Conservation (phyloP, 2,113 vertebrate genomes). For the Xiphorhynchus elegans region DNA sequence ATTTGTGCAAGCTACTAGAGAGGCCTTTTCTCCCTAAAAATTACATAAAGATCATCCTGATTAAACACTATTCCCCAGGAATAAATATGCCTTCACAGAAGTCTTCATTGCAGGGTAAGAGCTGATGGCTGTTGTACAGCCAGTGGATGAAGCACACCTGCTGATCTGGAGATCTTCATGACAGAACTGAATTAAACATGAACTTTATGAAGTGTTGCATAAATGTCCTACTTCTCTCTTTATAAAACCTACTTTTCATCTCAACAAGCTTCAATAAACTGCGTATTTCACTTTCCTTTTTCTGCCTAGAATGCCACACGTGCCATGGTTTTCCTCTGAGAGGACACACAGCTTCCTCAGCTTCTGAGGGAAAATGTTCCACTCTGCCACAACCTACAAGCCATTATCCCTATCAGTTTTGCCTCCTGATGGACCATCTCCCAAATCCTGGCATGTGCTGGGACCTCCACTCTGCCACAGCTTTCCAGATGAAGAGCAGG, state of each 20-base stretch:
- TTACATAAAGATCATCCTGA: neutral
- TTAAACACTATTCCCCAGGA: neutral
- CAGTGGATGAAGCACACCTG: neutral
- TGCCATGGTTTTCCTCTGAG: neutral
- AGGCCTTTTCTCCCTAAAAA: neutral
- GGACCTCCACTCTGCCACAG: neutral
- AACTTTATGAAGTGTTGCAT: neutral
- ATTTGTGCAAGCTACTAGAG: neutral
- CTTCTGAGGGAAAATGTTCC: neutral
- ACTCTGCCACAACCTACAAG: neutral
- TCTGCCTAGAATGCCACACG: neutral
- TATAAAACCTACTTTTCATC: neutral
- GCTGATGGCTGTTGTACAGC: neutral
- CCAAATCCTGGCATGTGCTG: neutral
- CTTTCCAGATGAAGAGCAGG: neutral
- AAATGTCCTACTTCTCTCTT: neutral
- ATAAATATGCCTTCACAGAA: neutral
- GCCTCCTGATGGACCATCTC: neutral
- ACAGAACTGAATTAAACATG: neutral
- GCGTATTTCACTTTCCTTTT: neutral
- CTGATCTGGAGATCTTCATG: neutral
- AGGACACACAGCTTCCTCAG: neutral
- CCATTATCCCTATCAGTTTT: neutral
- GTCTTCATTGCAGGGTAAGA: neutral
- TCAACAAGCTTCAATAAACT: neutral